phyloP scores from a whole-genome alignment of 2,888 invertebrate genomes.

The Philonicus albiceps region DNA sequence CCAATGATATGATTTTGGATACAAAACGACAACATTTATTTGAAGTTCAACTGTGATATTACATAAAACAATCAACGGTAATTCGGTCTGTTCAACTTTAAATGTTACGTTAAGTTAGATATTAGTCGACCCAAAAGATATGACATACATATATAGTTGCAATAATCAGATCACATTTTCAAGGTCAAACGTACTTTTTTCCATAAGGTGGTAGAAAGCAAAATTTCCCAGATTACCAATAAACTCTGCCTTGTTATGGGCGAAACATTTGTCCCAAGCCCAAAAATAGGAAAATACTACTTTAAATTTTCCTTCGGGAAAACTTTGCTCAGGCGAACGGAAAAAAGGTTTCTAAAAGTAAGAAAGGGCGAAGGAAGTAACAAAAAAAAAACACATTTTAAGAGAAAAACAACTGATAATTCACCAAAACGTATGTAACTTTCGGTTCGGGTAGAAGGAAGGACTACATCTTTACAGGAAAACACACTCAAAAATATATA shows the following conservation, averaged over 20 bases:
- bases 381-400: neutral
- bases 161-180: neutral
- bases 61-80: slow-evolving; percentile 55
- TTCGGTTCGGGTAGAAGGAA: neutral
- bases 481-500: neutral
- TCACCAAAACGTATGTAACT: neutral
- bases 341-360: neutral
- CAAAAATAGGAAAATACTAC: neutral
- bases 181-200: neutral
- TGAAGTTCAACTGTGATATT: slow-evolving; percentile 54
- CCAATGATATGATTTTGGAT: slow-evolving; percentile 39
- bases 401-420: neutral
- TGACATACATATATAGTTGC: neutral
- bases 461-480: neutral
- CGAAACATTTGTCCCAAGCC: neutral
- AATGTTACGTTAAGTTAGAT: neutral
- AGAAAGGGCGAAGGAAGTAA: neutral
- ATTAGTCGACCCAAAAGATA: neutral
- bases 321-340: neutral
- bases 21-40: slow-evolving; percentile 45
- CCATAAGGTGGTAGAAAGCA: neutral
- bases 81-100: neutral
- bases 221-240: neutral
- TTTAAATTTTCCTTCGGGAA: neutral
- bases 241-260: neutral